Base-by-base conservation (phyloP, 2,888 invertebrate species). In the Dasysyrphus albostriatus region DNA sequence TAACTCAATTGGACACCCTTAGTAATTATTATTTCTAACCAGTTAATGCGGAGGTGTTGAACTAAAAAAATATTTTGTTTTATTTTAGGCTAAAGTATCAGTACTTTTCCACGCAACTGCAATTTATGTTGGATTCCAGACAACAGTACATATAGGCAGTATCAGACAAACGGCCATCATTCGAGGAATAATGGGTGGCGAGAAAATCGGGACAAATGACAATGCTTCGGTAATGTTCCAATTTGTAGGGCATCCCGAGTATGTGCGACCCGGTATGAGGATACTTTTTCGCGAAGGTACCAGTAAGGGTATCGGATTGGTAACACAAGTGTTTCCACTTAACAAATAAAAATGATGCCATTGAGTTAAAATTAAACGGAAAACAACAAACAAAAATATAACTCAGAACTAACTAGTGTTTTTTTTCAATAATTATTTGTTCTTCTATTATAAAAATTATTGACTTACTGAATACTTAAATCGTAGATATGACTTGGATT, bases 131-230 rank as follows among this genome's bases (percentile, higher is more conserved):
- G 97, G 97, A 37, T 97, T 97, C 92, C 97, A 97, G 92, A 97
- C 98, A 24, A 98, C 98, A 0, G 96, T 99, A 0, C 98, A 99
- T 92, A 97, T 99, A 70, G 99, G 98, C 0, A 98, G 98, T 90
- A 97, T 99, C 8, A 94, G 98, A 0, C 99, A 99, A 93, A 98
- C 98, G 0, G 98, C 98, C n/a, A 95, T 97, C 9, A 96, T 99
- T 63, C 95, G 96, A 89, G 97, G 95, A 19, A 95, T 95, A 85
- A 94, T 95, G 94, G 94, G 94, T 12, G 91, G 91, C 32, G 92
- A 92, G 39, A 91, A 91, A 77, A 90, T 95, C 0, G 92, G 96
- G 47, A 97, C 97, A 0, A 98, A 98, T 89, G 97, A 98, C 90
- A 95, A 95, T 7, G 98, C 97, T 0, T 96, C 96, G 0, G 98